Percentiles rank a stretch among this genome's conserved stretches.
phyloP scores from a whole-genome alignment of 2,113 vertebrate genomes.

The Bombycilla garrulus region DNA sequence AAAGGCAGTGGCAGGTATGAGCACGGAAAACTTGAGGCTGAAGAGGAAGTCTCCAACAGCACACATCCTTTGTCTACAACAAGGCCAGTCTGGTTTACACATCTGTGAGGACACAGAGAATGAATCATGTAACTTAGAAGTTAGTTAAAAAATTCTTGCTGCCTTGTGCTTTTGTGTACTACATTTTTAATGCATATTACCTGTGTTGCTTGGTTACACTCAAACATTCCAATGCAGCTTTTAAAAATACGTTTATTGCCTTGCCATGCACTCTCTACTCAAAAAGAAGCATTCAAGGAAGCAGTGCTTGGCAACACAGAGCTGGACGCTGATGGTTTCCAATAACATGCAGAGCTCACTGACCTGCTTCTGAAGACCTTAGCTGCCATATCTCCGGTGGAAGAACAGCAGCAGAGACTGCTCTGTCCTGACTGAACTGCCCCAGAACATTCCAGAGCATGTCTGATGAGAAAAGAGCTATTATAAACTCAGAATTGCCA shows the following conservation, averaged over 20 bases:
- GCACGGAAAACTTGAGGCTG: background rate
- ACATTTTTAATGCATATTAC: background rate
- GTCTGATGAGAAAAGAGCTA: background rate
- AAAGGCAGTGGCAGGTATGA: background rate
- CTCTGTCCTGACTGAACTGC: background rate
- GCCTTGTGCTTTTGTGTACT: background rate
- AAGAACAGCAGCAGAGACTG: background rate
- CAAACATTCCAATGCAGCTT: background rate
- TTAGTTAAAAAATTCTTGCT: background rate
- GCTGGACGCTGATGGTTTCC: background rate
- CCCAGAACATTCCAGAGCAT: background rate
- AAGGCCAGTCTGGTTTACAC: background rate
- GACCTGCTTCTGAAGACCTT: background rate
- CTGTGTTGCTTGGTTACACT: background rate
- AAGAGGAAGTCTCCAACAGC: background rate
- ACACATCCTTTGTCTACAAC: background rate
- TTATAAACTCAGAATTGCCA: background rate
- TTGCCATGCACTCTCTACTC: background rate
- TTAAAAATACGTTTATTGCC: background rate
- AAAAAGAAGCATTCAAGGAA: background rate
- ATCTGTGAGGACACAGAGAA: background rate
- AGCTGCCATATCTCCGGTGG: accelerated
- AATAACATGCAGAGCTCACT: background rate
- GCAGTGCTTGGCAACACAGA: background rate
- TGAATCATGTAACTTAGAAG: background rate